These are phyloP conservation scores for Actinia tenebrosa DNA, from an alignment of 64 coral and sea anemone species.

Conservation along the genomic window DNA sequence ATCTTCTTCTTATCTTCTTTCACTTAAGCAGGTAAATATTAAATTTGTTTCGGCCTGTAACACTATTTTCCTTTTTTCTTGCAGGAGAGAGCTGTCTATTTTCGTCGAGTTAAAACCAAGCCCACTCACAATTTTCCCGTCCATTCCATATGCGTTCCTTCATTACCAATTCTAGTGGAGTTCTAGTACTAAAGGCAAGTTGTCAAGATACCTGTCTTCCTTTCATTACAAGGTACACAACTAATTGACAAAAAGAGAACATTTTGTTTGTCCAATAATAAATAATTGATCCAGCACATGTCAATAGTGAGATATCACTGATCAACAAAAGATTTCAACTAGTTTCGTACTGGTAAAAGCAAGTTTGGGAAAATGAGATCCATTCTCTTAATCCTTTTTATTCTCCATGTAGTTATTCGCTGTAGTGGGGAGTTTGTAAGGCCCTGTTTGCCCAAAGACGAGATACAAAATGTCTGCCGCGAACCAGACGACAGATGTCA, in stretches of 20 bases:
- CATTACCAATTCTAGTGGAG: too few species aligned
- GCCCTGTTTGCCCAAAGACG: conserved; percentile 46
- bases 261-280: not conserved
- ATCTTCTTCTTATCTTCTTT: too few species aligned
- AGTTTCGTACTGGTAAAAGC: not conserved
- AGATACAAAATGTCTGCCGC: conserved; percentile 44
- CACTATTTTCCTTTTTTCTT: too few species aligned
- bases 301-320: not conserved
- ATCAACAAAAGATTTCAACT: not conserved
- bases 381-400: not conserved
- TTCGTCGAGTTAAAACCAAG: too few species aligned
- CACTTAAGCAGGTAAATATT: too few species aligned
- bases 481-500: conserved; percentile 37
- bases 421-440: conserved; percentile 10
- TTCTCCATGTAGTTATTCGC: not conserved
- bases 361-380: not conserved
- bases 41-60: too few species aligned
- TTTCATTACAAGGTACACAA: not conserved
- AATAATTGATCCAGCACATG: conserved; percentile 2
- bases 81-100: too few species aligned
- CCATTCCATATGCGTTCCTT: too few species aligned
- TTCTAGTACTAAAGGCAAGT: not conserved
- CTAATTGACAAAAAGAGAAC: not conserved
- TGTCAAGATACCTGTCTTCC: not conserved
- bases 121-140: too few species aligned